Evolutionary conservation across 2,888 invertebrate genomes (phyloP).

Genomic region (Craniophora ligustri): DNA sequence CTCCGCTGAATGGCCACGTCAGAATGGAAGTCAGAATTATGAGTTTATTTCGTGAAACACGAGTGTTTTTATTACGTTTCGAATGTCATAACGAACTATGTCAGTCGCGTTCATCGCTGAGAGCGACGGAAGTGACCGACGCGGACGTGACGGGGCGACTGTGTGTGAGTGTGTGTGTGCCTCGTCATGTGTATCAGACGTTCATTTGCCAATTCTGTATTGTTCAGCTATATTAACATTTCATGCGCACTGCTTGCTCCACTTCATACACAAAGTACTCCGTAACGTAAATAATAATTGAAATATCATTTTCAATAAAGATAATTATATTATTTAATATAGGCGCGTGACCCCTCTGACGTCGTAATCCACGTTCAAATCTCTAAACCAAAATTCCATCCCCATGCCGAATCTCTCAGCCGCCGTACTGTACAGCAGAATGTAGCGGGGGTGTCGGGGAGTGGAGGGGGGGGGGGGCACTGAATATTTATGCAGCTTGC

Average conservation of each 20-base stretch:
- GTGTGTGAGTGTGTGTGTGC: conserved; percentile 1
- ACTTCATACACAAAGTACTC: neutral
- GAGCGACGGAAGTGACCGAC: conserved; percentile 23
- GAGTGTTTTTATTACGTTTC: conserved; percentile 64
- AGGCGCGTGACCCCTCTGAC: conserved; percentile 4
- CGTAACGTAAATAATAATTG: neutral
- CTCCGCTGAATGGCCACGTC: conserved; percentile 52
- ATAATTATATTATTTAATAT: neutral
- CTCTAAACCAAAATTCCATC: conserved; percentile 45
- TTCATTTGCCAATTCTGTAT: conserved; percentile 3
- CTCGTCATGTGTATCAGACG: neutral
- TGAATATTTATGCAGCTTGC: conserved; percentile 62
- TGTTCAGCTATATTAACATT: neutral
- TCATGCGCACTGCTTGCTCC: neutral
- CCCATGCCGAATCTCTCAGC: conserved; percentile 40
- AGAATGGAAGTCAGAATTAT: conserved; percentile 59
- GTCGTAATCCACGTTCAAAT: conserved; percentile 41
- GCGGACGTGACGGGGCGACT: conserved; percentile 8
- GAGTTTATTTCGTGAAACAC: conserved; percentile 64
- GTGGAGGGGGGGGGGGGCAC: conserved; percentile 11
- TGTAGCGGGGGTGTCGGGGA: neutral
- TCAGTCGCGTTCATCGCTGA: conserved; percentile 19
- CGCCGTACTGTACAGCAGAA: conserved; percentile 4
- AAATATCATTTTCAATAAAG: conserved; percentile 1
- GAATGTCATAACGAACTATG: conserved; percentile 55